phyloP scores from a whole-genome alignment of 2,797 vertebrate species.

The Lerista edwardsae region DNA sequence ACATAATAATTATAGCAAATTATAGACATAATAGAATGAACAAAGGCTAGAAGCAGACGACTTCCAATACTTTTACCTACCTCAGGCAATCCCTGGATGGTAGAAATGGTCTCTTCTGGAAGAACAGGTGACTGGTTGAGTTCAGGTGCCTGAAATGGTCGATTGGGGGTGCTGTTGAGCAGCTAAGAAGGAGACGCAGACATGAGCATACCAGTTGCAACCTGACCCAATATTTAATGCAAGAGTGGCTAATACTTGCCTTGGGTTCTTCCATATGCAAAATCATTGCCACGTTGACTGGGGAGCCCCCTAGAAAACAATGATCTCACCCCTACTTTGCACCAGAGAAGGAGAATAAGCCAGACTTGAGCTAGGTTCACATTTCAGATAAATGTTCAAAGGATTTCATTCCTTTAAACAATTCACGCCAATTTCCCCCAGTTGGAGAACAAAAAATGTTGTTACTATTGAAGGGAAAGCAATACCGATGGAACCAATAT shows the following conservation, averaged over 20 bases:
- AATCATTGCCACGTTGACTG: not conserved
- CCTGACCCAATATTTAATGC: not conserved
- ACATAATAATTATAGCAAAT: not conserved
- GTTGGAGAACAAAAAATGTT: too few relatives aligned
- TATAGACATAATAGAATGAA: not conserved
- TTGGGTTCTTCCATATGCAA: not conserved
- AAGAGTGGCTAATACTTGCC: accelerated
- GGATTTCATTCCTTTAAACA: not conserved
- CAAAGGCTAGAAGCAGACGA: not conserved
- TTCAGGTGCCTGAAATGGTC: constrained; percentile 43
- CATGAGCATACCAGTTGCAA: not conserved
- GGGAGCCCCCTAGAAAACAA: not conserved
- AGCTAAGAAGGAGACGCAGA: constrained; percentile 44
- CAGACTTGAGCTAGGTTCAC: not conserved
- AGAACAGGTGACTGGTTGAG: constrained; percentile 64
- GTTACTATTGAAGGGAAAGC: not conserved
- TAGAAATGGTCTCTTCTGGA: constrained; percentile 32
- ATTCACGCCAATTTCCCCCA: not conserved
- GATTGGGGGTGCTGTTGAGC: constrained; percentile 65
- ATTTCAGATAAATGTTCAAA: too few relatives aligned
- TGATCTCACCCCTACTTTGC: not conserved
- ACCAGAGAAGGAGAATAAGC: not conserved
- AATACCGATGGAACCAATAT: not conserved
- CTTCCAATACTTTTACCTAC: constrained; percentile 41
- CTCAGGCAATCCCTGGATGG: constrained; percentile 4